Conservation (phyloP, 2,888 invertebrate species). For the Chaitophorus viminalis region DNA sequence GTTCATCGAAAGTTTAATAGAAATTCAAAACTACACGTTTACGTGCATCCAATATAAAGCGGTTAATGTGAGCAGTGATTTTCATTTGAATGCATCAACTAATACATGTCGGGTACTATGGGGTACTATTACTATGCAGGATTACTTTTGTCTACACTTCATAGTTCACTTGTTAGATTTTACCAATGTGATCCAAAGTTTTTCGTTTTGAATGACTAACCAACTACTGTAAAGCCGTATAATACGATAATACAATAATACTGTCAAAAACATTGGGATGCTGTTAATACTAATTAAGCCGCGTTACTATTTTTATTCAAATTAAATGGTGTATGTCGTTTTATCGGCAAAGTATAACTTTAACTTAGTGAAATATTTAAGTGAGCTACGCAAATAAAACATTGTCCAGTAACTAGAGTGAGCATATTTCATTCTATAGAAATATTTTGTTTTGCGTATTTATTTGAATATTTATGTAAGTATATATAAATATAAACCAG, state of each 20-base stretch:
- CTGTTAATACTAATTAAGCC: not conserved
- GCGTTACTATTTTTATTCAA: constrained; percentile 13
- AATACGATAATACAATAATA: not conserved
- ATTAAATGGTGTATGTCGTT: not conserved
- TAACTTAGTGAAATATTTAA: not conserved
- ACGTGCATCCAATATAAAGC: too few species aligned
- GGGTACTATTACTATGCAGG: too few species aligned
- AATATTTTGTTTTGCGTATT: not conserved
- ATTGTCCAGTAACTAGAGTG: not conserved
- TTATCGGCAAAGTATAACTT: not conserved
- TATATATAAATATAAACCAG: constrained; percentile 22
- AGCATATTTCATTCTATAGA: not conserved
- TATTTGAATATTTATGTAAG: not conserved
- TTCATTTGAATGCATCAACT: too few species aligned
- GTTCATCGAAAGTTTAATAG: too few species aligned
- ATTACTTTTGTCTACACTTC: not conserved
- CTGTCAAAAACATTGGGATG: not conserved
- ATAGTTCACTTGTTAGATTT: not conserved
- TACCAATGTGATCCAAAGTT: not conserved
- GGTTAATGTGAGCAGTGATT: too few species aligned
- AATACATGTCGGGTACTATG: too few species aligned
- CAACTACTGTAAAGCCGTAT: not conserved
- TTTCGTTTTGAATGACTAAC: not conserved
- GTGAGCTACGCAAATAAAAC: not conserved
- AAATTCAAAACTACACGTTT: too few species aligned